Base-by-base conservation (phyloP, 2,888 invertebrate genomes). In the Allolobophora icterica region DNA sequence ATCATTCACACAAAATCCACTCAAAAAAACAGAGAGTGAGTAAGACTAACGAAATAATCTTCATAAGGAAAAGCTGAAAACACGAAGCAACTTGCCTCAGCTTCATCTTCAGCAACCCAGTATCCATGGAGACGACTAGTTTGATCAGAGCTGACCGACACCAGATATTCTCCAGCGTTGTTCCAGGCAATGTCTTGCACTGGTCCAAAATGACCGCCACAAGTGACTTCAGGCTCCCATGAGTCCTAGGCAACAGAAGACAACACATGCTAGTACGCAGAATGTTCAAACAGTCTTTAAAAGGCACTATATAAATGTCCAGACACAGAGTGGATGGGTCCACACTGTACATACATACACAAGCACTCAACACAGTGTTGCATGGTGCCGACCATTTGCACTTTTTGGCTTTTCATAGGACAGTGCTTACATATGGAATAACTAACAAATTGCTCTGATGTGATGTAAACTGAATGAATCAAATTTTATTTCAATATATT, bases 161-260 rank as follows among this genome's bases (percentile, higher is more conserved):
- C 94, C 52, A 99, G 95, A 96, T 97, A 98, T 84, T 94, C 93
- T 92, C 97, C 96, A 24, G 97, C 97, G 0, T 97, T 97, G 94
- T 98, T 98, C 98, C 99, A 99, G 91, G 96, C 96, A 91, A 98
- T 95, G 94, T 98, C 99, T 38, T 97, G 96, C 0, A 98, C 98
- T 92, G 97, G 96, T 42, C 96, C 96, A 96, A 97, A 98, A 96
- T 99, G 99, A 0, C 99, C 99, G 24, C 96, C 95, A 58, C 95
- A 94, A 17, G 95, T 95, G 4, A 95, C 95, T 38, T 94, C 94
- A 13, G 96, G 95, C 35, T 93, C 92, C 96, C 96, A 96, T 3
- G 90, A 89, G 30, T 93, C 92, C 84, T 45, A 40, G 34, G 92
- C 91, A 92, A 93, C 89, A 3, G 91, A 52, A 17, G 33, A 89